Evolutionary conservation across 2,888 invertebrate genomes (phyloP), one percentile per base, ranked within the genome.

Genomic region (Meghimatium bilineatum): DNA sequence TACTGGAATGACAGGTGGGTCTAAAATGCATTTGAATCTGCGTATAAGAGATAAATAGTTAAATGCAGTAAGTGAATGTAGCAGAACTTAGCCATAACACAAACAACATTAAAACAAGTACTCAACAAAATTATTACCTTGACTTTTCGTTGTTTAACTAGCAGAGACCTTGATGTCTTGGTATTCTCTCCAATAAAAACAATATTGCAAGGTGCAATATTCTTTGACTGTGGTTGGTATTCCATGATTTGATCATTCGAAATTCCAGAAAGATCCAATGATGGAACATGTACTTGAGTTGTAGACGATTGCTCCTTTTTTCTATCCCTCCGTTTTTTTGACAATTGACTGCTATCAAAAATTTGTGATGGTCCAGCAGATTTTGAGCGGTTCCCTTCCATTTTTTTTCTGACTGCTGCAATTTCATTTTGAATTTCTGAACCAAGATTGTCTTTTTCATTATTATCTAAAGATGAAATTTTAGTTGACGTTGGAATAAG

Each of bases 141-240:
- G 29, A 79, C 69, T 66, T 77, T 85, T 72, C 87, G 86, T 29
- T 87, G 88, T 79, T 90, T 91, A 80, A 87, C 87, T 66, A 91
- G 87, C 69, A 90, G 87, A 32, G 88, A 89, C 52, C 89, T 89
- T 6, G 88, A 88, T 10, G 89, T 75, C 26, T 85, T 88, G 26
- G 92, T 90, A 63, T 90, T 90, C 56, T 88, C 92, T 67, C 92
- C 92, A 63, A 89, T 79, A 80, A 92, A 91, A 80, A 88, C 87
- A 78, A 89, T 89, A 38, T 89, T 89, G 84, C 90, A 91, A 5
- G 91, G 90, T 67, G 88, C 86, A 82, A 91, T 90, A 49, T 87
- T 87, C 77, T 49, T 75, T 17, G 34, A 77, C 8, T 88, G 87
- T 29, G 89, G 89, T 76, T 89, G 88, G 78, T 90, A 90, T 12